Base-by-base conservation (phyloP, 2,888 invertebrate species). In the Leptinotarsa haldemani region DNA sequence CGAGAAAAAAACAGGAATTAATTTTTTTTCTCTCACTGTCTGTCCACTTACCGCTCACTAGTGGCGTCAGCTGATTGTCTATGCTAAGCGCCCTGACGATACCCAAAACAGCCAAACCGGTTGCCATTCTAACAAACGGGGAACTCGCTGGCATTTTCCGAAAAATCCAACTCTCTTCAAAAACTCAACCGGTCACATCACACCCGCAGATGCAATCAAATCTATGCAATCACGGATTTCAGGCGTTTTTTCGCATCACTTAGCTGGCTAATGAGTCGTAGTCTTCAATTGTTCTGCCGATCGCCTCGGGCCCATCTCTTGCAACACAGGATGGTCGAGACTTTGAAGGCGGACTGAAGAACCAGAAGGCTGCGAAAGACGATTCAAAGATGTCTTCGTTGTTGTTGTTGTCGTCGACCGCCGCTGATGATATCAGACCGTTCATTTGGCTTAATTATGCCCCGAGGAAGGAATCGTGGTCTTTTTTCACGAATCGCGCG, bases 51-150 rank as follows among this genome's bases (percentile, higher is more conserved):
- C 89, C 89, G 83, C 88, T 88, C 75, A 85, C 86, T 63, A 87
- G 81, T 66, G 88, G 83, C 48, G 83, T 84, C 64, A 89, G 81
- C 71, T 88, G 88, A 83, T 87, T 88, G 74, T 89, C 89, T 71
- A 89, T 87, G 50, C 82, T 87, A 46, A 89, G 78, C 58, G 84
- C 83, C 58, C 80, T 76, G 13, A 83, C 80, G 15, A 83, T 70
- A 48, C 81, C 80, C 71, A 84, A 80, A 77, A 82, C 63, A 4
- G 82, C 82, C 30, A 84, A 77, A 74, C 81, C 77, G 13, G 80
- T 76, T 15, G 76, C 75, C 82, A 83, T 83, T 20, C 5, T 68
- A 12, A 5, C 12, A 18, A 71, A 16, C 30, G 65, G 50, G 71
- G 70, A 53, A 71, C 63, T 50, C 74, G 72, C 68, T 64, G 69